These are phyloP conservation scores for Horisme vitalbata DNA, from an alignment of 2,888 invertebrate genomes.

Conservation along the genomic window DNA sequence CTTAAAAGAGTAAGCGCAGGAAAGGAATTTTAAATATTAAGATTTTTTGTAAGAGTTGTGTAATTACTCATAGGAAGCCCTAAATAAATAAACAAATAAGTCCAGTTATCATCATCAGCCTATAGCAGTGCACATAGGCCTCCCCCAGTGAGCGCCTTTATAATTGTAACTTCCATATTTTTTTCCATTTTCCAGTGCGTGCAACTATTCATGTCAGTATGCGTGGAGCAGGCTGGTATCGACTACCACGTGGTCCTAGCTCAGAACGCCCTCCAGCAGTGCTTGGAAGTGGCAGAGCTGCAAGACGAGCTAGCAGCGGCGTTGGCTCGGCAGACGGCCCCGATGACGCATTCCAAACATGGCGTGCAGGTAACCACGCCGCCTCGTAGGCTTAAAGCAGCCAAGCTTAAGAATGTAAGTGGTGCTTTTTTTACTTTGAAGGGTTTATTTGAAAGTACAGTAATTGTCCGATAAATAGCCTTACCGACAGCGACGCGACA, in stretches of 20 bases:
- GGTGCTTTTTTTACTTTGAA: conserved; percentile 15
- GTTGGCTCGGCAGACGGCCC: conserved; percentile 95
- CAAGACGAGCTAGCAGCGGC: conserved; percentile 97
- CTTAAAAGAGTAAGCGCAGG: too few species aligned
- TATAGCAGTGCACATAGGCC: too few species aligned
- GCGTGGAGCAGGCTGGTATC: conserved; percentile 96
- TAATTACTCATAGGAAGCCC: too few species aligned
- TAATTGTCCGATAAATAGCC: too few species aligned
- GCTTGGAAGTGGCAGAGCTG: conserved; percentile 91
- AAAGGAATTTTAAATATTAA: too few species aligned
- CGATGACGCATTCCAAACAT: conserved; percentile 90
- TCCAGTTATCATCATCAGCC: too few species aligned
- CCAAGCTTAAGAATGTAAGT: conserved; percentile 79
- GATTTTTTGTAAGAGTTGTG: too few species aligned
- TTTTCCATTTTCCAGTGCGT: conserved; percentile 93
- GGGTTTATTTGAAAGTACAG: conserved; percentile 22
- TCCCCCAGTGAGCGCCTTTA: too few species aligned
- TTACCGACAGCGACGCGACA: too few species aligned
- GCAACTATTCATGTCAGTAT: conserved; percentile 97
- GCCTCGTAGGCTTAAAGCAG: conserved; percentile 49
- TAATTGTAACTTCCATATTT: too few species aligned
- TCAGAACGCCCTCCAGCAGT: conserved; percentile 97
- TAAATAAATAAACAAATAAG: too few species aligned
- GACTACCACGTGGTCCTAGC: conserved; percentile 99
- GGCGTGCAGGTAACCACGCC: conserved; percentile 88